Percentiles rank a stretch among this genome's conserved stretches.
Conservation (phyloP, 2,113 vertebrate genomes). For the Plecturocebus donacophilus region DNA sequence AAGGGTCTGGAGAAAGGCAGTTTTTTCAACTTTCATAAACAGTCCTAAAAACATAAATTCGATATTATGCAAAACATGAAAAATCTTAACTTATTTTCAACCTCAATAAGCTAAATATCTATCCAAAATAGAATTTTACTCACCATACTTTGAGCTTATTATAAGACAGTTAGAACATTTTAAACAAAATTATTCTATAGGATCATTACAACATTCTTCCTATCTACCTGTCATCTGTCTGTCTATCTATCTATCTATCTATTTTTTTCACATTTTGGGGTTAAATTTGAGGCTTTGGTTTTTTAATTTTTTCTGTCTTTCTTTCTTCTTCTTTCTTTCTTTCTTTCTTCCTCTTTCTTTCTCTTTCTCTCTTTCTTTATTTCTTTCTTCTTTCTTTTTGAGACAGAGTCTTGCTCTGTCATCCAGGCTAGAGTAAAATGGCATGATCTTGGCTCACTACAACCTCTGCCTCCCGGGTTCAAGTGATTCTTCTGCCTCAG, state of each 20-base stretch:
- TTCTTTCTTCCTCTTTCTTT: too few species aligned
- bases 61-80: neutral
- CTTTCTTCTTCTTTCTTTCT: too few species aligned
- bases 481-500: too few species aligned
- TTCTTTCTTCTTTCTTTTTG: neutral
- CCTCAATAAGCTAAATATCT: neutral
- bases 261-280: neutral
- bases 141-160: neutral
- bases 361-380: too few species aligned
- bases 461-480: too few species aligned
- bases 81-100: neutral
- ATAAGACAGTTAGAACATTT: neutral
- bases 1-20: neutral
- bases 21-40: neutral
- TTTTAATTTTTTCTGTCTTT: neutral
- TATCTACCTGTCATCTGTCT: neutral
- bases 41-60: neutral
- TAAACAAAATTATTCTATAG: neutral
- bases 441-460: too few species aligned
- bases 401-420: too few species aligned
- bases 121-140: neutral
- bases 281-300: neutral
- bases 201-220: neutral
- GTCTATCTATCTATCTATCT: neutral
- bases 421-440: too few species aligned